Percentiles rank a stretch among this genome's conserved stretches.
Conservation (phyloP, 2,797 vertebrate genomes). For the Poeciliopsis infans region DNA sequence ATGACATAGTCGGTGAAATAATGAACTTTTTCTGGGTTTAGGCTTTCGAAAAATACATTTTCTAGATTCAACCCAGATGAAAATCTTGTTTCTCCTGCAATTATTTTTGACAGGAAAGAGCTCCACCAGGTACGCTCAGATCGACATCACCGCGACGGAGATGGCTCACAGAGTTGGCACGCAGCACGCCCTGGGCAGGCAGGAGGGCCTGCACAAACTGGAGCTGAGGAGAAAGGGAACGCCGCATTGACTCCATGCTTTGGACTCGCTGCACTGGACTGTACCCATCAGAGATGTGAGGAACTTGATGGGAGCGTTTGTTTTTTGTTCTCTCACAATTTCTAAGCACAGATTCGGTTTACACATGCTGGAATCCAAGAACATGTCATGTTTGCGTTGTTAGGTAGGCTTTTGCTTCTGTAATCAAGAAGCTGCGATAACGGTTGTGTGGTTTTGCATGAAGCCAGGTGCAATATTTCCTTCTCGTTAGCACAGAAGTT, state of each 20-base stretch:
- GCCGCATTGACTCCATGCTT: slow-evolving; percentile 73
- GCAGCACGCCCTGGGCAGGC: slow-evolving; percentile 85
- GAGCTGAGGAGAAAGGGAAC: slow-evolving; percentile 82
- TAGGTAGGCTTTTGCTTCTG: not conserved
- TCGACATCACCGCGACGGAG: slow-evolving; percentile 89
- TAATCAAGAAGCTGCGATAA: slow-evolving; percentile 23
- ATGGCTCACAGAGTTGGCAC: slow-evolving; percentile 88
- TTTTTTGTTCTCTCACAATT: slow-evolving; percentile 4
- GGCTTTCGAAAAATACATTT: not conserved
- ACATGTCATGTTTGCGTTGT: not conserved
- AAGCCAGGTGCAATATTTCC: slow-evolving; percentile 37
- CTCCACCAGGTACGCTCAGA: slow-evolving; percentile 88
- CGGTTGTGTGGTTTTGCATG: slow-evolving; percentile 8
- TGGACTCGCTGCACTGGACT: slow-evolving; percentile 10
- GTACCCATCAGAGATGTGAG: slow-evolving; percentile 6
- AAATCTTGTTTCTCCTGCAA: not conserved
- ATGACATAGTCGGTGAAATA: not conserved
- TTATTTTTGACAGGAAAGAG: slow-evolving; percentile 78
- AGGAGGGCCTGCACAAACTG: slow-evolving; percentile 87
- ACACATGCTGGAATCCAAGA: slow-evolving; percentile 12
- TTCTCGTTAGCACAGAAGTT: slow-evolving; percentile 18
- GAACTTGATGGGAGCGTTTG: slow-evolving; percentile 10
- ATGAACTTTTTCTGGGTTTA: not conserved
- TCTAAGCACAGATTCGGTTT: slow-evolving; percentile 8
- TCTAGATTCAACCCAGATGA: not conserved